phyloP scores from a whole-genome alignment of 2,888 invertebrate species.

The Aplocera efformata region DNA sequence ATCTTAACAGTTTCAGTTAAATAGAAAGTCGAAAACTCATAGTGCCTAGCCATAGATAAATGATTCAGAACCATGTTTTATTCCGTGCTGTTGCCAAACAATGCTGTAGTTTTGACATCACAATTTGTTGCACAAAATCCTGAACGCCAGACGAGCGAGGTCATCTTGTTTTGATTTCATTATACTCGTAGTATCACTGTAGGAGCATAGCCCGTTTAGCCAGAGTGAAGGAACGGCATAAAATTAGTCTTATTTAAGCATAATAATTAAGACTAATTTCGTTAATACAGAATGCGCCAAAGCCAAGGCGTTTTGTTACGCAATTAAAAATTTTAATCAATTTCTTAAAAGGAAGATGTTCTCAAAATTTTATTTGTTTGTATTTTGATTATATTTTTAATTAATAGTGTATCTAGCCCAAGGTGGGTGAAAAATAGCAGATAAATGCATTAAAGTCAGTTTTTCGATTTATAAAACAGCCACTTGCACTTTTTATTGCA shows the following conservation, averaged over 20 bases:
- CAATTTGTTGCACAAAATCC: slow-evolving; percentile 52
- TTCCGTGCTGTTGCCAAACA: slow-evolving; percentile 40
- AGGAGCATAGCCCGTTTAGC: slow-evolving; percentile 15
- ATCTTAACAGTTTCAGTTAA: slow-evolving; percentile 26
- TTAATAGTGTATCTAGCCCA: too few species aligned
- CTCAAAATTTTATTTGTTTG: too few species aligned
- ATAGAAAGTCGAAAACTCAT: slow-evolving; percentile 29
- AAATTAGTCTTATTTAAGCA: too few species aligned
- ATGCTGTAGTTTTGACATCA: slow-evolving; percentile 50
- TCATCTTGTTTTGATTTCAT: slow-evolving; percentile 40
- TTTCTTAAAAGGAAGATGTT: too few species aligned
- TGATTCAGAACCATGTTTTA: slow-evolving; percentile 39
- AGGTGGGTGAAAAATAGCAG: too few species aligned
- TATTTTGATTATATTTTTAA: too few species aligned
- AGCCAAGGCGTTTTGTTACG: neutral
- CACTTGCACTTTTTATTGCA: too few species aligned
- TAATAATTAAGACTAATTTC: slow-evolving; percentile 1
- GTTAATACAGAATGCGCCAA: neutral
- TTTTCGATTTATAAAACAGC: too few species aligned
- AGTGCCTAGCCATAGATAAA: slow-evolving; percentile 24
- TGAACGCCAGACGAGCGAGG: slow-evolving; percentile 49
- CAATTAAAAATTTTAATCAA: neutral
- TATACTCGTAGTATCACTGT: slow-evolving; percentile 38
- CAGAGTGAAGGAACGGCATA: too few species aligned
- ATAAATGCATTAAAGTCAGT: too few species aligned